These are phyloP conservation scores for Junco hyemalis DNA, from an alignment of 2,113 vertebrate genomes.

Conservation along the genomic window DNA sequence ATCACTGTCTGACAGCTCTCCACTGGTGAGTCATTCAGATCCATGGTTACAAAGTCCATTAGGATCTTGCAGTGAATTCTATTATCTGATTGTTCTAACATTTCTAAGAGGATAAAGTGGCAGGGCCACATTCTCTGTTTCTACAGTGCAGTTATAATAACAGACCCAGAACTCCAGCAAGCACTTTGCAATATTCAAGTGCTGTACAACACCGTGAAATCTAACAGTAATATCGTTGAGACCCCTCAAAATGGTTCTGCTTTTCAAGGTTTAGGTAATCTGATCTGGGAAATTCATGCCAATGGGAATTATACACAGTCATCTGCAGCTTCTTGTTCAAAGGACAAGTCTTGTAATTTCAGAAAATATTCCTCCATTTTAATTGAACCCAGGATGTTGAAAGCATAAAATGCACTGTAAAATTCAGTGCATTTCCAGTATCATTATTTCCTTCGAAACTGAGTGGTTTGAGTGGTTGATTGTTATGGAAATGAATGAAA, in stretches of 20 bases:
- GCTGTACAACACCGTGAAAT: not conserved
- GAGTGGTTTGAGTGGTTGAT: conserved; percentile 20
- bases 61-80: not conserved
- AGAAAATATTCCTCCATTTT: conserved; percentile 4
- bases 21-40: not conserved
- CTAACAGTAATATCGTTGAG: not conserved
- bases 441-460: not conserved
- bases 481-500: conserved; percentile 48
- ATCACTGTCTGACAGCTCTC: conserved; percentile 10
- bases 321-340: not conserved
- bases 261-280: not conserved
- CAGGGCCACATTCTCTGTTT: not conserved
- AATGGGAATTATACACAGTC: not conserved
- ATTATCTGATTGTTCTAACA: not conserved
- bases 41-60: not conserved
- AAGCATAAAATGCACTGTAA: not conserved
- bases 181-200: not conserved
- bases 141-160: not conserved
- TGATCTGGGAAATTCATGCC: not conserved
- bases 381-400: conserved; percentile 17
- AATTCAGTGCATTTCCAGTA: not conserved
- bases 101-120: not conserved
- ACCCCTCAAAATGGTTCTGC: not conserved
- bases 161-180: not conserved
- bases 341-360: not conserved